Evolutionary conservation across 2,113 vertebrate species (phyloP).

Genomic region (Malaclemys terrapin): DNA sequence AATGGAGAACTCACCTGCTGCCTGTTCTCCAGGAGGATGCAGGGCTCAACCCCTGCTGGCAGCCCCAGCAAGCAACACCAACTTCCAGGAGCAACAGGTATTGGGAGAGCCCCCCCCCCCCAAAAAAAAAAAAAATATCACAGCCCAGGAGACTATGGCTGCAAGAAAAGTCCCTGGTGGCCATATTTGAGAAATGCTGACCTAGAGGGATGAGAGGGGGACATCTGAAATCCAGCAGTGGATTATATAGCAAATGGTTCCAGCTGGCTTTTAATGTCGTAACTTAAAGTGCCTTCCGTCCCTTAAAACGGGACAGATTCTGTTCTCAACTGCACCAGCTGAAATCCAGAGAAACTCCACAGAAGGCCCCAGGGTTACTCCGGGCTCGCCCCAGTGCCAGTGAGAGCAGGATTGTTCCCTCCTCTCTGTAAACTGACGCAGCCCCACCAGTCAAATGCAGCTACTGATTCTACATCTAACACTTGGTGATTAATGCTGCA

Average conservation of each 20-base stretch:
- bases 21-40: no score
- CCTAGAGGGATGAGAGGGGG: neutral
- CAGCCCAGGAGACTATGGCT: no score
- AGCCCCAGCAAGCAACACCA: no score
- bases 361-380: neutral
- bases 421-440: neutral
- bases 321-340: accelerated
- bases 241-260: neutral
- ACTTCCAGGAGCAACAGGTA: no score
- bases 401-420: neutral
- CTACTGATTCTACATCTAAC: neutral
- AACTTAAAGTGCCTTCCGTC: accelerated
- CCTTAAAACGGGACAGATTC: accelerated
- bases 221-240: neutral
- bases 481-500: no score
- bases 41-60: no score
- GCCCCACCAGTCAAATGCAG: neutral
- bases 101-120: accelerated
- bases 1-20: no score
- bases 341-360: accelerated
- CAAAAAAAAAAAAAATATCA: no score
- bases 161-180: neutral
- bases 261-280: slow-evolving; percentile 18
- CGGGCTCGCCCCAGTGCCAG: neutral
- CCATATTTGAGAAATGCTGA: neutral